phyloP scores from a whole-genome alignment of 2,888 invertebrate species.

The Priapulus caudatus region DNA sequence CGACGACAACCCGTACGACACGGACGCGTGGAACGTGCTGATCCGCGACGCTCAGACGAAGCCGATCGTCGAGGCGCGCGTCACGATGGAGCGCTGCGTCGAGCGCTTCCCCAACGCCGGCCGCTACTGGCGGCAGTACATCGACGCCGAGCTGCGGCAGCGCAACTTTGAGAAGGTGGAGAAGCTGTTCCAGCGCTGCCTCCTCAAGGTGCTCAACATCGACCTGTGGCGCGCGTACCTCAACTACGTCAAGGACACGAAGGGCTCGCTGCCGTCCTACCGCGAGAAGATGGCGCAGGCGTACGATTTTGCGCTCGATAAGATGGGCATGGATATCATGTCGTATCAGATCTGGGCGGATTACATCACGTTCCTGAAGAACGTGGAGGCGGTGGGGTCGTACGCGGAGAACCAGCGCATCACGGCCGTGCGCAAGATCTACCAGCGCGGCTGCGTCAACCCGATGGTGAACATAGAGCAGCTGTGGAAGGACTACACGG shows the following conservation, averaged over 20 bases:
- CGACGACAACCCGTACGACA: slow-evolving; percentile 77
- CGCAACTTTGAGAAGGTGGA: slow-evolving; percentile 96
- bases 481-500: slow-evolving; percentile 85
- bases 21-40: slow-evolving; percentile 94
- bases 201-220: slow-evolving; percentile 96
- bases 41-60: slow-evolving; percentile 74
- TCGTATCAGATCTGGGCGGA: slow-evolving; percentile 96
- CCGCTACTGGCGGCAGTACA: slow-evolving; percentile 96
- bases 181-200: slow-evolving; percentile 94
- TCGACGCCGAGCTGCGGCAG: slow-evolving; percentile 96
- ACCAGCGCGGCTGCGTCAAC: slow-evolving; percentile 87
- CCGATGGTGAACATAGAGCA: slow-evolving; percentile 95
- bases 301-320: slow-evolving; percentile 96
- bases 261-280: slow-evolving; percentile 66
- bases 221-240: slow-evolving; percentile 97
- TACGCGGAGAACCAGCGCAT: slow-evolving; percentile 99
- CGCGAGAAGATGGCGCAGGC: slow-evolving; percentile 99
- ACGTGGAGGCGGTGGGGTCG: slow-evolving; percentile 80
- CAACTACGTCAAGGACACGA: slow-evolving; percentile 94
- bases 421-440: slow-evolving; percentile 90
- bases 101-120: slow-evolving; percentile 89
- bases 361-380: slow-evolving; percentile 82
- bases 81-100: slow-evolving; percentile 86
- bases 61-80: slow-evolving; percentile 64
- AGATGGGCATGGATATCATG: slow-evolving; percentile 96